Conservation (phyloP, 1,140 invertebrate species). For the Drosophila santomea region DNA sequence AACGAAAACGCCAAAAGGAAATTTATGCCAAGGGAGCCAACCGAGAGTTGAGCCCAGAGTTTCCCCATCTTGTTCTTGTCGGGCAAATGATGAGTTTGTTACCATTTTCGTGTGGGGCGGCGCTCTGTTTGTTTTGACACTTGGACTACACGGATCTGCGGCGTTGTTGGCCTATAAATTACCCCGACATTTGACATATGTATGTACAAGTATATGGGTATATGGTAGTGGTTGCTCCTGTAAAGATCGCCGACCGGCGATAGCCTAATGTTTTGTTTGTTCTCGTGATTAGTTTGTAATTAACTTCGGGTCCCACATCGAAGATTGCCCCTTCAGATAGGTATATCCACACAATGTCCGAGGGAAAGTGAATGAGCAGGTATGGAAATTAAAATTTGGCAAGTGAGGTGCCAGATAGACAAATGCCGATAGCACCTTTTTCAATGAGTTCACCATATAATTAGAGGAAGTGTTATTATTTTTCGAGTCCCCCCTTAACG, state of each 20-base stretch:
- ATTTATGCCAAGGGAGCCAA: constrained; percentile 73
- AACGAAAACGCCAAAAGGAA: constrained; percentile 70
- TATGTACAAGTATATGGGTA: constrained; percentile 7
- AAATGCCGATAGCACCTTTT: constrained; percentile 75
- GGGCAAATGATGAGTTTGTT: constrained; percentile 59
- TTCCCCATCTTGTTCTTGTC: constrained; percentile 6
- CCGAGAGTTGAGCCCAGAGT: neutral
- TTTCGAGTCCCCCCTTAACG: neutral
- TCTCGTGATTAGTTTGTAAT: constrained; percentile 80
- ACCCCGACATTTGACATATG: constrained; percentile 67
- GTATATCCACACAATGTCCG: constrained; percentile 33
- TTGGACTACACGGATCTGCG: constrained; percentile 71
- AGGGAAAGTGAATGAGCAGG: constrained; percentile 4
- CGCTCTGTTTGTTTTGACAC: constrained; percentile 74
- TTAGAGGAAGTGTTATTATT: constrained; percentile 62
- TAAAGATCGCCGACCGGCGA: constrained; percentile 57
- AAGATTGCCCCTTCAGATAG: constrained; percentile 36
- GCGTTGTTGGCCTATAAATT: constrained; percentile 72
- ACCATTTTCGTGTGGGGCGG: constrained; percentile 42
- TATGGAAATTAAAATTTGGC: constrained; percentile 32
- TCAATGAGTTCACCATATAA: constrained; percentile 63
- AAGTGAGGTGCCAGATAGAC: constrained; percentile 73
- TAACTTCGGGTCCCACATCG: constrained; percentile 46
- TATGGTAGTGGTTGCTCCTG: constrained; percentile 47
- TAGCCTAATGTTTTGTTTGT: constrained; percentile 79